These are phyloP conservation scores for Blastobasis lacticolella DNA, from an alignment of 2,888 invertebrate genomes.

Conservation along the genomic window DNA sequence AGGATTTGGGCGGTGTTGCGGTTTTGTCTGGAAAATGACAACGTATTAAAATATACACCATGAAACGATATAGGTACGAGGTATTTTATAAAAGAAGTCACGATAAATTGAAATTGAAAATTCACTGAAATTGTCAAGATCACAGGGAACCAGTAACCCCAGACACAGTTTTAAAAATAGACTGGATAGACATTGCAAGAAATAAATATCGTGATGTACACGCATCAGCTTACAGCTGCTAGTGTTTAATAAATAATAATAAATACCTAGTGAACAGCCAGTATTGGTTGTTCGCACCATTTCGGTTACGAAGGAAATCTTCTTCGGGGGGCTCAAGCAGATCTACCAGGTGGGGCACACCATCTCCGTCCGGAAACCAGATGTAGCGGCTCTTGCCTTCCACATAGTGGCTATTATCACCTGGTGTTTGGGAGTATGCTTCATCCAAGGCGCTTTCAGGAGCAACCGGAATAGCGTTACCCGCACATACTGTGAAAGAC, in stretches of 20 bases:
- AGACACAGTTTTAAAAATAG: too few relatives aligned
- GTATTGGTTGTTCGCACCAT: constrained; percentile 49
- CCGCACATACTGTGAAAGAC: constrained; percentile 33
- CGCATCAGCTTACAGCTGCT: too few relatives aligned
- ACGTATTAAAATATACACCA: constrained; percentile 26
- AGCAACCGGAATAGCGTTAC: constrained; percentile 29
- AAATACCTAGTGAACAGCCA: constrained; percentile 50
- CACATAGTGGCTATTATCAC: constrained; percentile 58
- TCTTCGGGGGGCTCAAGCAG: constrained; percentile 33
- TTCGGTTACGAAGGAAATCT: constrained; percentile 21
- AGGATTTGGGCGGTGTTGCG: constrained; percentile 37
- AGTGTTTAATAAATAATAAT: too few relatives aligned
- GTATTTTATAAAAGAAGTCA: too few relatives aligned
- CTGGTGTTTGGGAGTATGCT: constrained; percentile 24
- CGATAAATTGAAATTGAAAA: too few relatives aligned
- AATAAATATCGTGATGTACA: too few relatives aligned
- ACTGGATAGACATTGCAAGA: too few relatives aligned
- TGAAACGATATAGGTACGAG: too few relatives aligned
- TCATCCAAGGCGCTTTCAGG: too few relatives aligned
- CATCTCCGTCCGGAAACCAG: constrained; percentile 58
- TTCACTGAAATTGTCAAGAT: too few relatives aligned
- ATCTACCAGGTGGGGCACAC: constrained; percentile 45
- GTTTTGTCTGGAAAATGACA: constrained; percentile 44
- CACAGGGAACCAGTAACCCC: too few relatives aligned
- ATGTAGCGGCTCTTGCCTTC: constrained; percentile 58